Conservation (phyloP, 1,140 invertebrate genomes). For the Mizuhopecten yessoensis region DNA sequence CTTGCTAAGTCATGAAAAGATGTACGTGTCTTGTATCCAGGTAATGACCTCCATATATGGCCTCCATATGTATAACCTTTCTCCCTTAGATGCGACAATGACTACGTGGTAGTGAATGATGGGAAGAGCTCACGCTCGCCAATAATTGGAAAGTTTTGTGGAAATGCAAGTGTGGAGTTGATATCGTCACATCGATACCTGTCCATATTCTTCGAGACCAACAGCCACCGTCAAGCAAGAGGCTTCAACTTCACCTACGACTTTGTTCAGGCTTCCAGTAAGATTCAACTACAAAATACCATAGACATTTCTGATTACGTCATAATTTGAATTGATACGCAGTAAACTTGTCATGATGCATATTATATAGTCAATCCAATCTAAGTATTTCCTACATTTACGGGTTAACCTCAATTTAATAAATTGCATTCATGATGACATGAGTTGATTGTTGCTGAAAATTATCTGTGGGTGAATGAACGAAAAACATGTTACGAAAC, state of each 20-base stretch:
- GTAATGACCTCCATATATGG: too few relatives aligned
- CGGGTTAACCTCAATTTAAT: neutral
- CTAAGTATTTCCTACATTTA: neutral
- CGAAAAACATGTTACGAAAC: neutral
- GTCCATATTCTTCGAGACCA: conserved; percentile 51
- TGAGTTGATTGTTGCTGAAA: too few relatives aligned
- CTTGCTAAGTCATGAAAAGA: neutral
- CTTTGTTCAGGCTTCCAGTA: conserved; percentile 58
- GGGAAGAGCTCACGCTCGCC: conserved; percentile 44
- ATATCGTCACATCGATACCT: conserved; percentile 57
- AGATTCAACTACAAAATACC: neutral
- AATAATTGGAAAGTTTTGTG: conserved; percentile 62
- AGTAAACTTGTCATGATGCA: neutral
- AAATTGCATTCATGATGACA: too few relatives aligned
- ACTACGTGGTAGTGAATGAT: conserved; percentile 57
- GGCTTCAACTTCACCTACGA: conserved; percentile 57
- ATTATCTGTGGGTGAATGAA: too few relatives aligned
- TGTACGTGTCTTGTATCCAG: too few relatives aligned
- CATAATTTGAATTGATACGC: too few relatives aligned
- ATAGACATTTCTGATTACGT: too few relatives aligned
- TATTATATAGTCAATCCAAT: neutral
- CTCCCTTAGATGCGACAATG: conserved; percentile 58
- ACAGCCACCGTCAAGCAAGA: conserved; percentile 48
- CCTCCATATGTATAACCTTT: too few relatives aligned
- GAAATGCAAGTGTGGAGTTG: conserved; percentile 54